Percentiles rank a stretch among this genome's conserved stretches.
Evolutionary conservation across 2,113 vertebrate genomes (phyloP).

Genomic region (Apodemus sylvaticus): DNA sequence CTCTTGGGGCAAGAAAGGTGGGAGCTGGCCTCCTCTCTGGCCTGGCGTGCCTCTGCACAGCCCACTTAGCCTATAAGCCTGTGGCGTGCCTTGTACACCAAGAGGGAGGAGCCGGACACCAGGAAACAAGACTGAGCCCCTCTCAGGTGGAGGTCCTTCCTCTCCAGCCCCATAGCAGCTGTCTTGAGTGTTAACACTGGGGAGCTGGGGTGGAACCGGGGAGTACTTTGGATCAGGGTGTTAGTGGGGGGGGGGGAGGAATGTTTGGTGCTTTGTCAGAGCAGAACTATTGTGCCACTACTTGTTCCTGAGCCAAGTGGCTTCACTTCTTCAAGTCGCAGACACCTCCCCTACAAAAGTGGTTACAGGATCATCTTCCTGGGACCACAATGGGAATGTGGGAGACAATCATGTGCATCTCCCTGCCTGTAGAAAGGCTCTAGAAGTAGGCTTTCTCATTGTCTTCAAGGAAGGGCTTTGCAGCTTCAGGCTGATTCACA

Average conservation of each 20-base stretch:
- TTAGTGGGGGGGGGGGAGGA: accelerated
- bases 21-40: neutral
- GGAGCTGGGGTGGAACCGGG: neutral
- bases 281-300: neutral
- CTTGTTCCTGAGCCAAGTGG: neutral
- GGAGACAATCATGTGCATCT: neutral
- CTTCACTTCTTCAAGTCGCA: neutral
- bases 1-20: neutral
- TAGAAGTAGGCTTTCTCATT: neutral
- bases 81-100: neutral
- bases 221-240: neutral
- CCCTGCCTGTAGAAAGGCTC: neutral
- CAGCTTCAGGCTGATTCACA: neutral
- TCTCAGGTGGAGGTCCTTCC: neutral
- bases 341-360: neutral
- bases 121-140: neutral
- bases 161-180: neutral
- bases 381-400: neutral
- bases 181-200: neutral
- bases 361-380: neutral
- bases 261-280: accelerated
- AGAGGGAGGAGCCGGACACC: neutral
- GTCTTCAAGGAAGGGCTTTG: neutral
- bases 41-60: neutral
- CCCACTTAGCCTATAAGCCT: neutral